These are phyloP conservation scores for Drosophila tropicalis DNA, from an alignment of 1,140 invertebrate species.

Conservation along the genomic window DNA sequence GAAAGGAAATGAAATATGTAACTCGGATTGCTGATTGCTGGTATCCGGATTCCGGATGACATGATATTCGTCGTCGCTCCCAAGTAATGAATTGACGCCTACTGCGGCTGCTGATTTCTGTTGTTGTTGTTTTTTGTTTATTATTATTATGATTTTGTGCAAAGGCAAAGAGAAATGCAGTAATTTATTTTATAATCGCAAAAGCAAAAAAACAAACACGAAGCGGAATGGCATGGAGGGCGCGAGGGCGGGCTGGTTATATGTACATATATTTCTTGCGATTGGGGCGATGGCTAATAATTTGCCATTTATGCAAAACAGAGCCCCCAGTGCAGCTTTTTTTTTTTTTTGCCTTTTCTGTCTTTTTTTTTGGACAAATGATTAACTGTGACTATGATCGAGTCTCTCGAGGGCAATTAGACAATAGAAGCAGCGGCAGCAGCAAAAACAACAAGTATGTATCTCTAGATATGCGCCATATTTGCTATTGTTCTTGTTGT, in stretches of 20 bases:
- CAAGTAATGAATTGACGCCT: slow-evolving; percentile 35
- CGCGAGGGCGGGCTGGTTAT: slow-evolving; percentile 13
- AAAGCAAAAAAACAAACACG: slow-evolving; percentile 13
- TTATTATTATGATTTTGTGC: slow-evolving; percentile 19
- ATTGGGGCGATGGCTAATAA: slow-evolving; percentile 48
- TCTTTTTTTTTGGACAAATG: slow-evolving; percentile 41
- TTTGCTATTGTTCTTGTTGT: slow-evolving; percentile 32
- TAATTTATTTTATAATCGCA: slow-evolving; percentile 39
- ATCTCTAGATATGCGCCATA: slow-evolving; percentile 42
- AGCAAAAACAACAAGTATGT: background rate
- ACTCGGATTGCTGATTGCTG: slow-evolving; percentile 13
- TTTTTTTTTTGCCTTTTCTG: background rate
- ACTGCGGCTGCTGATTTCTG: slow-evolving; percentile 9
- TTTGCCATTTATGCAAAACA: slow-evolving; percentile 59
- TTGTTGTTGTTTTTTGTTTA: slow-evolving; percentile 20
- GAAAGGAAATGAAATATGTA: slow-evolving; percentile 12
- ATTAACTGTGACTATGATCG: slow-evolving; percentile 23
- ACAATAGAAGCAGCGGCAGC: background rate
- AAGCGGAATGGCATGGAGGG: background rate
- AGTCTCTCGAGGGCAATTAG: slow-evolving; percentile 15
- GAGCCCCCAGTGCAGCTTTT: slow-evolving; percentile 18
- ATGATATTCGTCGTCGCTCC: slow-evolving; percentile 6
- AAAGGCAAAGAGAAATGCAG: slow-evolving; percentile 53
- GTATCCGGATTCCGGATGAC: slow-evolving; percentile 37
- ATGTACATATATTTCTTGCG: background rate